Evolutionary conservation across 2,888 invertebrate species (phyloP), one percentile per base, ranked within the genome.

Genomic region (Ptychoptera contaminata): DNA sequence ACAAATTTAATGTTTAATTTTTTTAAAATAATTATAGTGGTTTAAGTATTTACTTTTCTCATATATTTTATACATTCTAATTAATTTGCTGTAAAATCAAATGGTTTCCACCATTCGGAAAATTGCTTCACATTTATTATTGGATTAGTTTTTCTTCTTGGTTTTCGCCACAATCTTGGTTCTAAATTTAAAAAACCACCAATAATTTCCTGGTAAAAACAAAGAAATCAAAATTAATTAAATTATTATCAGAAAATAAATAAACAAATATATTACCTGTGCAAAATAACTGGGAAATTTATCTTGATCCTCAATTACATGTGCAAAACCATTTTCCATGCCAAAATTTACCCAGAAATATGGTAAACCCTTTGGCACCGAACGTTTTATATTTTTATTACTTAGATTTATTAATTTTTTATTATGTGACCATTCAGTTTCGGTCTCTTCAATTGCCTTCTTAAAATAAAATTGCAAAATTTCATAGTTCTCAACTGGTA

Each of bases 271-370:
- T n/a, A n/a, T n/a, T n/a, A n/a, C n/a, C n/a, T 87, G 83, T 6
- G 90, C 97, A 73, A 96, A 98, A 64, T 84, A 83, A 43, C 61
- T 67, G 0, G 93, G 88, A 65, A 97, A 97, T 35, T 76, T 61
- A 45, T 77, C 72, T 59, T 90, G 86, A 63, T 97, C 88, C 67
- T 98, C 97, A 56, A 98, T 91, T 0, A 97, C 87, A 68, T 98
- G 97, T 40, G 93, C 97, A 69, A 83, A 97, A 1, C 97, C 97
- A 43, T 81, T 77, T 37, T 84, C 78, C 68, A 82, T 77, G 14
- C 90, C 94, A 70, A 97, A 97, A 63, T 90, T 82, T 0, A 98
- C 84, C 69, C 82, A 79, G 65, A 98, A 93, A 62, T 97, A 98
- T 1, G 96, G 86, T 50, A 98, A 73, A 0, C 91, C 92, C 65